Evolutionary conservation across 1,140 invertebrate species (phyloP).

Genomic region (Meloidogyne hapla): DNA sequence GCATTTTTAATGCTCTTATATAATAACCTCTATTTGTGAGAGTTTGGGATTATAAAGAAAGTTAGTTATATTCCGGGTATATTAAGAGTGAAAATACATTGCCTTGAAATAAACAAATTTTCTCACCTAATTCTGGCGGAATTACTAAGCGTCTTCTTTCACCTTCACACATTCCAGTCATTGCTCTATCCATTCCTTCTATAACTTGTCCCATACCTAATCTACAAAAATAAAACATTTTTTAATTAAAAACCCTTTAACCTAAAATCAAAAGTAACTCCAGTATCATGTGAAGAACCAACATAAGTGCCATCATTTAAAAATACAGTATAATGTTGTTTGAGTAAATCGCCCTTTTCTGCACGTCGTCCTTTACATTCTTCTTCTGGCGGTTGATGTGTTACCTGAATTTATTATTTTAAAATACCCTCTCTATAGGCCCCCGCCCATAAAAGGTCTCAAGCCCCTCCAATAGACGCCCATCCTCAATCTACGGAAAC

Average conservation of each 20-base stretch:
- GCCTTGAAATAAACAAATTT: not conserved
- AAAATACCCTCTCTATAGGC: no score
- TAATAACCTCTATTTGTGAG: no score
- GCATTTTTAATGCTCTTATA: no score
- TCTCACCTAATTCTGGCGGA: slow-evolving; percentile 65
- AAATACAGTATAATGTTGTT: slow-evolving; percentile 60
- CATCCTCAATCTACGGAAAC: no score
- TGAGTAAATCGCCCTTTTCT: slow-evolving; percentile 52
- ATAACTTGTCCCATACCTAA: slow-evolving; percentile 66
- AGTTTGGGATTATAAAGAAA: no score
- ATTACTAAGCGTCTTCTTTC: slow-evolving; percentile 68
- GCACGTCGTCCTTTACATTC: slow-evolving; percentile 33
- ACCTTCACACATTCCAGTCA: slow-evolving; percentile 67
- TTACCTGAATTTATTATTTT: slow-evolving; percentile 19
- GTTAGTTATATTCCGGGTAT: no score
- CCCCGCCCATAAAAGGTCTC: no score
- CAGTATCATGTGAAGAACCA: slow-evolving; percentile 67
- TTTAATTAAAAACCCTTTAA: not conserved
- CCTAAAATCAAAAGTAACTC: slow-evolving; percentile 67
- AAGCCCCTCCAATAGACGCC: not conserved
- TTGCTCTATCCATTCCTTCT: slow-evolving; percentile 60
- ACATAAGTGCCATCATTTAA: slow-evolving; percentile 67
- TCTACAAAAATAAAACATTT: not conserved
- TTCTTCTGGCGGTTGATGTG: slow-evolving; percentile 41
- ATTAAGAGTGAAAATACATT: no score